Percentiles rank a stretch among this genome's conserved stretches.
Evolutionary conservation across 2,113 vertebrate genomes (phyloP).

Genomic region (Setophaga petechia): DNA sequence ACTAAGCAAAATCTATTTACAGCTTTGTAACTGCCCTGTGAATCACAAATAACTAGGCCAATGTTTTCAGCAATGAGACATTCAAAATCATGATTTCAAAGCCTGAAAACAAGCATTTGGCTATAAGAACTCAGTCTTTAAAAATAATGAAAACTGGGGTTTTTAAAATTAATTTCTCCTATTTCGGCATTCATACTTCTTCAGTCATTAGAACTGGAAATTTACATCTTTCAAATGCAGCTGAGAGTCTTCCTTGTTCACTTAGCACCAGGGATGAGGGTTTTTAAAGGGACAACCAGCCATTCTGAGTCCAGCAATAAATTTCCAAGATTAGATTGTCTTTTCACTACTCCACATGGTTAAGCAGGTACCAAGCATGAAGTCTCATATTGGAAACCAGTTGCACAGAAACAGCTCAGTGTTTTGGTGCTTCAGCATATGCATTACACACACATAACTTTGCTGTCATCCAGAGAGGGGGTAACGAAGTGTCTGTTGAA

Average conservation of each 20-base stretch:
- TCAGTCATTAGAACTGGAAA: neutral
- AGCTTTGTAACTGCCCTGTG: neutral
- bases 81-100: neutral
- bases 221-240: neutral
- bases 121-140: neutral
- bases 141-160: neutral
- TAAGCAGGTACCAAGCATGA: neutral
- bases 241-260: neutral
- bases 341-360: neutral
- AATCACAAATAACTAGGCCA: conserved; percentile 4
- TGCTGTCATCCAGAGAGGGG: neutral
- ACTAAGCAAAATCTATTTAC: conserved; percentile 27
- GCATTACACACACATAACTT: neutral
- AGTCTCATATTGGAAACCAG: neutral
- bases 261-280: neutral
- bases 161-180: neutral
- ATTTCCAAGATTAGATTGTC: neutral
- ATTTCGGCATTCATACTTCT: neutral
- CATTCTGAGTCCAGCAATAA: neutral
- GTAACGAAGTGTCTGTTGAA: conserved; percentile 1
- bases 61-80: neutral
- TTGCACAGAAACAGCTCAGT: neutral
- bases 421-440: neutral
- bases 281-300: neutral
- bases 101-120: neutral